A percentile compares a stretch with the other conserved stretches of the same genome.
Evolutionary conservation across 2,888 invertebrate species (phyloP).

Genomic region (Sussaba pulchella): DNA sequence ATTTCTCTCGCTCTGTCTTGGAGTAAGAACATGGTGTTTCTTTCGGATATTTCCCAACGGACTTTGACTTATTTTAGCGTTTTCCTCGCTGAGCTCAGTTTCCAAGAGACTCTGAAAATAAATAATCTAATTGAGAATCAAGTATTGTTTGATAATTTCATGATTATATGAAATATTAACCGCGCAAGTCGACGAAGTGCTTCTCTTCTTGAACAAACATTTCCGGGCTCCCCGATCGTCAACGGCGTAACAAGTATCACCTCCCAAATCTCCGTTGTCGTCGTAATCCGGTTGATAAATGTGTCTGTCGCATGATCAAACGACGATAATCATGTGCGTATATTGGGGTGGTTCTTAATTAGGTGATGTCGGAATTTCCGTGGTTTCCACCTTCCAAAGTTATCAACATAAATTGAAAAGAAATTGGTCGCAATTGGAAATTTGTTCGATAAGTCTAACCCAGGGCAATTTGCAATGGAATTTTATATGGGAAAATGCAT

Average conservation of each 20-base stretch:
- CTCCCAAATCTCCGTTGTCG: slow-evolving; percentile 87
- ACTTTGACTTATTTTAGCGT: slow-evolving; percentile 90
- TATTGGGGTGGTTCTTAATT: too few relatives aligned
- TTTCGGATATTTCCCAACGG: slow-evolving; percentile 91
- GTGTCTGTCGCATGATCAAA: slow-evolving; percentile 85
- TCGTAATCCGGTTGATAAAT: slow-evolving; percentile 90
- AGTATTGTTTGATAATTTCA: neutral
- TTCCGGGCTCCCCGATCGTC: slow-evolving; percentile 93
- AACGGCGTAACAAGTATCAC: slow-evolving; percentile 88
- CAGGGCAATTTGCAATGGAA: too few relatives aligned
- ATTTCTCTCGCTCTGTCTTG: slow-evolving; percentile 93
- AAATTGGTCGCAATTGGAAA: too few relatives aligned
- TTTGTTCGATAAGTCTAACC: too few relatives aligned
- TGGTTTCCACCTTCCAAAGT: too few relatives aligned
- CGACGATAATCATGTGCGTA: too few relatives aligned
- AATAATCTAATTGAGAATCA: neutral
- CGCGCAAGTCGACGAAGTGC: slow-evolving; percentile 95
- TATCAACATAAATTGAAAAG: too few relatives aligned
- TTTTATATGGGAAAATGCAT: too few relatives aligned
- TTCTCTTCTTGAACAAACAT: slow-evolving; percentile 94
- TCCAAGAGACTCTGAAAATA: slow-evolving; percentile 91
- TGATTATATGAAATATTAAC: slow-evolving; percentile 84
- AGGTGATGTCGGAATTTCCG: too few relatives aligned
- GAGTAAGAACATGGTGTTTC: slow-evolving; percentile 91
- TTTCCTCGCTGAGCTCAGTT: slow-evolving; percentile 91